phyloP scores from a whole-genome alignment of 2,797 vertebrate species.

The Gymnothorax javanicus region DNA sequence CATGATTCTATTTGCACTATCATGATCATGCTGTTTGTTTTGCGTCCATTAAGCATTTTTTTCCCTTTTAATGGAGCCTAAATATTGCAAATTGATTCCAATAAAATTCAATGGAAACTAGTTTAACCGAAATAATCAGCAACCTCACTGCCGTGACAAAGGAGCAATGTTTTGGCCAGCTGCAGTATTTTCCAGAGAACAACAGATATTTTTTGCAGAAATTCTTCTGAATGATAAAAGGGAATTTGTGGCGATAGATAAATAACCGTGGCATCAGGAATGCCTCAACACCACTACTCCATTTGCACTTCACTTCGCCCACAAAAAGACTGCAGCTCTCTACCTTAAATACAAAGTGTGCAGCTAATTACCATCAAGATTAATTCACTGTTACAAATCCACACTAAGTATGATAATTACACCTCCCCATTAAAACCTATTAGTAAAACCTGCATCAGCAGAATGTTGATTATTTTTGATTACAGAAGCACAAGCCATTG shows the following conservation, averaged over 20 bases:
- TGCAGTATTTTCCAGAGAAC: background rate
- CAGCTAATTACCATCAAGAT: constrained; percentile 1
- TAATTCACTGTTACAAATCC: constrained; percentile 18
- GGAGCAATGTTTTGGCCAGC: background rate
- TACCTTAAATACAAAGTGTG: constrained; percentile 1
- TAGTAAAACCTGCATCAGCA: constrained; percentile 9
- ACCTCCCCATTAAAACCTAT: constrained; percentile 21
- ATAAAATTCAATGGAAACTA: background rate
- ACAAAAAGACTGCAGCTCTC: constrained; percentile 8
- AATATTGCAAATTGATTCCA: background rate
- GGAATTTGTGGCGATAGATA: background rate
- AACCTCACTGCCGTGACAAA: background rate
- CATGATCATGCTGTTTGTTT: background rate
- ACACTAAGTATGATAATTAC: constrained; percentile 17
- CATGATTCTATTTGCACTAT: background rate
- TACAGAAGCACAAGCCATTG: background rate
- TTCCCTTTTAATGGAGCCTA: background rate
- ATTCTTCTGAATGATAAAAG: background rate
- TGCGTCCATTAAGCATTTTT: background rate
- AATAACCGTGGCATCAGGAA: background rate
- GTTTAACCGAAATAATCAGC: background rate
- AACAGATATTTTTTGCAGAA: background rate
- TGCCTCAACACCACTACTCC: background rate
- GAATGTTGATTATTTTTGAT: background rate
- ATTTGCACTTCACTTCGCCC: background rate